phyloP scores from a whole-genome alignment of 2,888 invertebrate species.

The Odontothrips loti region DNA sequence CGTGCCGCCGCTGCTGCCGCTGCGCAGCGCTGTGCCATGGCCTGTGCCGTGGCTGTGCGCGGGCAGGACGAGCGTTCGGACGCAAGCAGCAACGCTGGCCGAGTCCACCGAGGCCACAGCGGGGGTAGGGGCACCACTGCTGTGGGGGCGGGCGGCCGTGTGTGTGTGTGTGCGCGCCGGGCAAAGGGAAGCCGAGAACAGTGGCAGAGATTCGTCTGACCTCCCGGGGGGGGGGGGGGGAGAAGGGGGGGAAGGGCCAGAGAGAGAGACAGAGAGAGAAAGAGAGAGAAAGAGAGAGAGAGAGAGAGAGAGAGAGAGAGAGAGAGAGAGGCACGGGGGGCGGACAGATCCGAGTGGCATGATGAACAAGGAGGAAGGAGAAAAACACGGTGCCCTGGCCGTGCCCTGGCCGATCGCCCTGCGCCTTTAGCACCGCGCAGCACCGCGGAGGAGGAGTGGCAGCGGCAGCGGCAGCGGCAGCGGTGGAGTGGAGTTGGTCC shows the following conservation, averaged over 20 bases:
- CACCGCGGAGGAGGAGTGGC: not conserved
- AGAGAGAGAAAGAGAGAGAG: not conserved
- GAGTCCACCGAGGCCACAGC: no score
- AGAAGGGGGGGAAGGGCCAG: not conserved
- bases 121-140: no score
- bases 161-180: not conserved
- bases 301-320: no score
- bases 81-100: no score
- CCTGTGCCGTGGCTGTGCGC: no score
- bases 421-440: not conserved
- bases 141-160: no score
- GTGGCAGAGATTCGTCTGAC: not conserved
- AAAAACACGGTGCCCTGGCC: not conserved
- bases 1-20: not conserved
- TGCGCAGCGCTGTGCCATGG: no score
- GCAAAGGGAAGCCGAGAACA: not conserved
- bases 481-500: not conserved
- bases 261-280: not conserved
- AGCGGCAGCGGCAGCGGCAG: not conserved
- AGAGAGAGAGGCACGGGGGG: no score
- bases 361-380: constrained; percentile 1
- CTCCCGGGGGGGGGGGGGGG: not conserved
- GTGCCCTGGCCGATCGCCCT: no score
- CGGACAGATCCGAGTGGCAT: not conserved
- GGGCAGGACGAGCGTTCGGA: no score